A percentile compares a stretch with the other conserved stretches of the same genome.
These are phyloP conservation scores for Mohoua ochrocephala DNA, from an alignment of 2,113 vertebrate species.

Conservation along the genomic window DNA sequence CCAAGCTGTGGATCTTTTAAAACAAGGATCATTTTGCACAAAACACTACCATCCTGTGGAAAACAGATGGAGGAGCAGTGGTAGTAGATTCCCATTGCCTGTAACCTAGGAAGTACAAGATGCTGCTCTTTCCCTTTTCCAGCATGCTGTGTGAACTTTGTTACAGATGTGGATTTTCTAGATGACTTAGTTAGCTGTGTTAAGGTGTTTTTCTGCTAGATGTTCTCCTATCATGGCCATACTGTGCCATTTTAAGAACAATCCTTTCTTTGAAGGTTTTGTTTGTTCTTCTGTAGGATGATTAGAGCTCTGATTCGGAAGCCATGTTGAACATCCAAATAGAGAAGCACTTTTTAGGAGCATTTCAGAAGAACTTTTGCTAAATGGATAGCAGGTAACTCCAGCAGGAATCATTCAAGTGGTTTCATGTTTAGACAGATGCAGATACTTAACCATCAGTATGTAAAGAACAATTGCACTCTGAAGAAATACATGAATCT, in stretches of 20 bases:
- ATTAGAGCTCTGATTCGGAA: not conserved
- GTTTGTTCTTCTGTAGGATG: not conserved
- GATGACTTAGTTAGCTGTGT: not conserved
- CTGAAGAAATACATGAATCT: not conserved
- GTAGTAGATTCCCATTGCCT: not conserved
- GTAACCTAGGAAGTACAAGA: not conserved
- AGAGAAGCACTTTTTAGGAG: not conserved
- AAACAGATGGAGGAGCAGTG: not conserved
- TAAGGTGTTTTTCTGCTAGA: not conserved
- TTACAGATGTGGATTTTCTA: not conserved
- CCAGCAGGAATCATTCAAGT: not conserved
- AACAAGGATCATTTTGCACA: not conserved
- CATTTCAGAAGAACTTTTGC: not conserved
- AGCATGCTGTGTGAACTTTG: not conserved
- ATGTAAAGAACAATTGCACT: not conserved
- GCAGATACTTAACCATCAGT: not conserved
- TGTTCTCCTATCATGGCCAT: not conserved
- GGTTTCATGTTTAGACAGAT: not conserved
- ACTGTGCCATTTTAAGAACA: not conserved
- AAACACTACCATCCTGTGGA: conserved; percentile 29
- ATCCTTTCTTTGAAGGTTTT: not conserved
- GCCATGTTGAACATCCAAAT: not conserved
- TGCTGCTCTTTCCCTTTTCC: not conserved
- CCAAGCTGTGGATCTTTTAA: not conserved
- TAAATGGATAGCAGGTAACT: not conserved